phyloP scores from a whole-genome alignment of 1,140 invertebrate genomes.

The Neuroterus valhalla region DNA sequence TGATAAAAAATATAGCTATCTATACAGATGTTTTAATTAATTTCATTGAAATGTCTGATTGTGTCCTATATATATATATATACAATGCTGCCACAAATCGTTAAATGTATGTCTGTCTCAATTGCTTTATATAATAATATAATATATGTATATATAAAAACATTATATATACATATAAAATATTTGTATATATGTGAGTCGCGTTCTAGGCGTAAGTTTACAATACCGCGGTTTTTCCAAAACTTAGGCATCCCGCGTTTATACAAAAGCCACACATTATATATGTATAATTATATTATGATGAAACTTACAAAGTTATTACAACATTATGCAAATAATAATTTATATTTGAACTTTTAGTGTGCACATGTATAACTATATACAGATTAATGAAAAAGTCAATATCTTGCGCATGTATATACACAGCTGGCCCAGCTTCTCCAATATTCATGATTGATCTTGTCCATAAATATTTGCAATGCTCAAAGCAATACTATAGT shows the following conservation, averaged over 20 bases:
- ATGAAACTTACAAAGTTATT: conserved; percentile 15
- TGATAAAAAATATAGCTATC: conserved; percentile 11
- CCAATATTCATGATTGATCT: neutral
- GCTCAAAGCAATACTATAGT: neutral
- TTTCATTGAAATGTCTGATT: conserved; percentile 10
- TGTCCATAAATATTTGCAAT: neutral
- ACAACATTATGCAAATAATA: conserved; percentile 8
- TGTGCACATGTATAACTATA: conserved; percentile 4
- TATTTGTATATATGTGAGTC: too few species aligned
- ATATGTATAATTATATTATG: neutral
- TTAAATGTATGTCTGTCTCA: neutral
- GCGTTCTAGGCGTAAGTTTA: too few species aligned
- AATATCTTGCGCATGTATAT: neutral
- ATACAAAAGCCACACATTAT: too few species aligned
- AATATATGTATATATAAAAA: conserved; percentile 1
- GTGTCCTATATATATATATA: conserved; percentile 9
- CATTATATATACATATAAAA: neutral
- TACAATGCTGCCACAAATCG: neutral
- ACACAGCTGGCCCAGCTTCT: neutral
- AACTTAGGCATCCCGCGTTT: too few species aligned
- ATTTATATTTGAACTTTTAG: conserved; percentile 14
- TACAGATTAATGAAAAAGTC: conserved; percentile 7
- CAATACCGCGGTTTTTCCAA: too few species aligned
- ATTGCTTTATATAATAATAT: conserved; percentile 7
- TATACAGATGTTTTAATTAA: conserved; percentile 9